Evolutionary conservation across 2,113 vertebrate species (phyloP).

Genomic region (Labrus mixtus): DNA sequence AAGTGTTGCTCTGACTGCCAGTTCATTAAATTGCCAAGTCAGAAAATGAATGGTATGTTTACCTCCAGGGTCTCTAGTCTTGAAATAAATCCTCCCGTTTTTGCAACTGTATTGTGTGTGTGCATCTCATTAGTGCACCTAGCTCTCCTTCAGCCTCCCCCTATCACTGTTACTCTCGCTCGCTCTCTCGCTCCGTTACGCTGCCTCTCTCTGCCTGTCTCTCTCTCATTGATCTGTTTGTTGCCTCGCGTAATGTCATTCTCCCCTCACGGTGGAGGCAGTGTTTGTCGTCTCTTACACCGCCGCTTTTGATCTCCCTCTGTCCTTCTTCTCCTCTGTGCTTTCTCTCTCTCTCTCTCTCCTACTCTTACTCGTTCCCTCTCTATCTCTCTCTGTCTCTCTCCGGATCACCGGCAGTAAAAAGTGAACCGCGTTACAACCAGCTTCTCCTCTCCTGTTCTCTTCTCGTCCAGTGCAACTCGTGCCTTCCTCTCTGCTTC

Average conservation of each 20-base stretch:
- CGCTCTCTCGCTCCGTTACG: background rate
- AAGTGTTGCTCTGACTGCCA: constrained; percentile 16
- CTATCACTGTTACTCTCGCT: background rate
- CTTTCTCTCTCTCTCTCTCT: background rate
- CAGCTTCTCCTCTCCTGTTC: constrained; percentile 26
- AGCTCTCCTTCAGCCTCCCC: constrained; percentile 39
- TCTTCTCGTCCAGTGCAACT: constrained; percentile 52
- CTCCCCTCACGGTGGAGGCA: constrained; percentile 67
- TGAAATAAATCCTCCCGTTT: constrained; percentile 55
- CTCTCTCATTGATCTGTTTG: constrained; percentile 55
- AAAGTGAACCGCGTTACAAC: constrained; percentile 61
- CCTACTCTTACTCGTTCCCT: background rate
- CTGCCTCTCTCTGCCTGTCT: constrained; percentile 40
- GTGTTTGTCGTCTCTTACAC: constrained; percentile 56
- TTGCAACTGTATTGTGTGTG: constrained; percentile 29
- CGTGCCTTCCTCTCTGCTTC: constrained; percentile 37
- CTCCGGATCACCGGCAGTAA: constrained; percentile 48
- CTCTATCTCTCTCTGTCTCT: background rate
- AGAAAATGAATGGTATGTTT: constrained; percentile 40
- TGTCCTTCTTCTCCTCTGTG: constrained; percentile 4
- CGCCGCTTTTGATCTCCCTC: constrained; percentile 32
- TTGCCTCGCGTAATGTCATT: constrained; percentile 54
- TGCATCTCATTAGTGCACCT: constrained; percentile 38
- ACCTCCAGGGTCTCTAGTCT: constrained; percentile 52
- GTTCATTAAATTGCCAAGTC: background rate